Evolutionary conservation across 2,797 vertebrate genomes (phyloP), one percentile per base, ranked within the genome.

Genomic region (Myotis findleyi): DNA sequence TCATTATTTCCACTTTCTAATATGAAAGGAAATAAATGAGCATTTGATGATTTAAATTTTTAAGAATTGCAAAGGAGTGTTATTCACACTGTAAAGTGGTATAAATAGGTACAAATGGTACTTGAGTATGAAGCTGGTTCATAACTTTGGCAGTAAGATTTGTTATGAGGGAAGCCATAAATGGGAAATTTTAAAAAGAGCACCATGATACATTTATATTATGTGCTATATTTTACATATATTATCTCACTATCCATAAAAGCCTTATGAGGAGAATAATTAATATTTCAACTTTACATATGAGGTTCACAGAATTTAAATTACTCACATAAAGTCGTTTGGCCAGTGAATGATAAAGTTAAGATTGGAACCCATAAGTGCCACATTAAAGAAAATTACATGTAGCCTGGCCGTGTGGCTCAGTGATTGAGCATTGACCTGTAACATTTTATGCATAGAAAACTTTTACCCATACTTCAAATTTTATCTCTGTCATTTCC

Each of bases 21-120:
- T 64, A 83, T 83, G 71, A 38, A 71, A 87, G 76, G 75, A 76
- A 88, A 71, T 25, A 88, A 95, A 69, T 95, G 44, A 93, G 20
- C 53, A 72, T 64, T 93, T 76, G 36, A 83, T 91, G 14, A 82
- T 92, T 84, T 79, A 72, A 88, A 83, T 86, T 89, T 93, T 86
- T 33, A 95, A 71, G 82, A 93, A 83, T 93, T 83, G 49, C 55
- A 66, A 79, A 84, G 44, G 38, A 84, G 7, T 88, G 36, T 87
- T 90, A 62, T 79, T 87, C 77, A 55, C 62, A n/a, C 16, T 72
- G 25, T 79, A 71, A 87, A 5, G 47, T 4, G 11, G 7, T 77
- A 30, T 77, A 57, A 90, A 87, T 64, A 83, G 79, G 27, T 27
- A 91, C 47, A 91, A 57, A 77, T 38, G 10, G 23, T 64, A 83